Evolutionary conservation across 2,113 vertebrate genomes (phyloP).

Genomic region (Paraplagusia blochii): DNA sequence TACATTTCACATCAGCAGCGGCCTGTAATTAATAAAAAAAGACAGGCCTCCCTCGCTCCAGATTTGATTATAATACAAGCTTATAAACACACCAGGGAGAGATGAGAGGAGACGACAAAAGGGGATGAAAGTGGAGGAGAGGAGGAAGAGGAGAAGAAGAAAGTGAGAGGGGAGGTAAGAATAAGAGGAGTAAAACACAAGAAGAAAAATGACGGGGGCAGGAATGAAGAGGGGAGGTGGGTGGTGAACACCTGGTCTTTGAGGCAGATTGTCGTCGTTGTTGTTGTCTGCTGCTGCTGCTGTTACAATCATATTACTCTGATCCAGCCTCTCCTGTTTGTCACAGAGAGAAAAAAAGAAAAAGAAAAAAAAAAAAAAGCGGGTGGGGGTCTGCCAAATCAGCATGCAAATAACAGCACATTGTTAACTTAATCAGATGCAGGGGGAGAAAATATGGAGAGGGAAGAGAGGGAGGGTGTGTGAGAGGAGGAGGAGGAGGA

Average conservation of each 20-base stretch:
- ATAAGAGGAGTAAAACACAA: constrained; percentile 53
- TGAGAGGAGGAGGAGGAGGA: constrained; percentile 69
- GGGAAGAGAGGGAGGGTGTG: constrained; percentile 79
- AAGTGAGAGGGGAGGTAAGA: constrained; percentile 80
- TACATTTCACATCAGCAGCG: constrained; percentile 80
- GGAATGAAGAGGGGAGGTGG: constrained; percentile 90
- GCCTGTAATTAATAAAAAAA: constrained; percentile 88
- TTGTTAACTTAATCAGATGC: constrained; percentile 99
- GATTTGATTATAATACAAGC: constrained; percentile 99
- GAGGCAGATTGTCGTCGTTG: constrained; percentile 83
- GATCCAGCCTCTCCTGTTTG: constrained; percentile 85
- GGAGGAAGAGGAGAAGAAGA: constrained; percentile 64
- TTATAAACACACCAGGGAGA: constrained; percentile 93
- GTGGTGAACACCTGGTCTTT: constrained; percentile 99
- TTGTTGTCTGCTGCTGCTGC: constrained; percentile 88
- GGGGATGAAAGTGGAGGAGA: constrained; percentile 80
- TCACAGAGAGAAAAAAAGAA: constrained; percentile 60
- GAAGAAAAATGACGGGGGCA: constrained; percentile 75
- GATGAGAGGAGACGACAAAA: constrained; percentile 80
- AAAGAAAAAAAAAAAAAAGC: constrained; percentile 75
- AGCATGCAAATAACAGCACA: constrained; percentile 99
- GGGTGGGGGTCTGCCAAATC: constrained; percentile 91
- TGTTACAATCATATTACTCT: constrained; percentile 93
- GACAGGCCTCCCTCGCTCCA: constrained; percentile 87
- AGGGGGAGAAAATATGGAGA: constrained; percentile 91